Percentiles rank a stretch among this genome's conserved stretches.
Conservation (phyloP, 2,888 invertebrate genomes). For the Epinotia nisella region DNA sequence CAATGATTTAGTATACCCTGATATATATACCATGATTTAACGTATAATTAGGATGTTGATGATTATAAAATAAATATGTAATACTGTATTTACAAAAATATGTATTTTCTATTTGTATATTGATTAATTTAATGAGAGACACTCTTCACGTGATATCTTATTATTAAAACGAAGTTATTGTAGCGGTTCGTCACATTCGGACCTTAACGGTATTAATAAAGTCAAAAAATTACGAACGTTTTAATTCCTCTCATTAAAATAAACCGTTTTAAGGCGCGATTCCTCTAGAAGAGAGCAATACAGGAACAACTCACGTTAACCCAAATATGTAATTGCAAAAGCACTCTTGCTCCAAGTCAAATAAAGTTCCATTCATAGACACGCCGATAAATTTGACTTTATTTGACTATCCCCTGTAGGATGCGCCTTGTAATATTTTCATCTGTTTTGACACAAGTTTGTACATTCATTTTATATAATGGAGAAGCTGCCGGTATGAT, state of each 20-base stretch:
- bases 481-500: conserved; percentile 38
- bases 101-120: conserved; percentile 53
- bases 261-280: conserved; percentile 17
- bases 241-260: conserved; percentile 14
- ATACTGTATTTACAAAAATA: conserved; percentile 77
- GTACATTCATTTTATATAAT: conserved; percentile 68
- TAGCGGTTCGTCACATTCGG: not conserved
- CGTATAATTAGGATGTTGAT: conserved; percentile 56
- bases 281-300: not conserved
- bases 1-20: conserved; percentile 56
- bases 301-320: not conserved
- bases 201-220: not conserved
- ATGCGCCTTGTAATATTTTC: conserved; percentile 13
- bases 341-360: not conserved
- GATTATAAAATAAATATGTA: conserved; percentile 62
- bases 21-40: conserved; percentile 62
- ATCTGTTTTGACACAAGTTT: conserved; percentile 72
- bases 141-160: not conserved
- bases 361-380: not conserved
- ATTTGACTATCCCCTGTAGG: not conserved
- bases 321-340: not conserved
- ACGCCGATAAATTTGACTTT: not conserved
- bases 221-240: not conserved
- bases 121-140: conserved; percentile 52
- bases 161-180: not conserved